Percentiles rank a stretch among this genome's conserved stretches.
Evolutionary conservation across 2,113 vertebrate genomes (phyloP).

Genomic region (Naja naja): DNA sequence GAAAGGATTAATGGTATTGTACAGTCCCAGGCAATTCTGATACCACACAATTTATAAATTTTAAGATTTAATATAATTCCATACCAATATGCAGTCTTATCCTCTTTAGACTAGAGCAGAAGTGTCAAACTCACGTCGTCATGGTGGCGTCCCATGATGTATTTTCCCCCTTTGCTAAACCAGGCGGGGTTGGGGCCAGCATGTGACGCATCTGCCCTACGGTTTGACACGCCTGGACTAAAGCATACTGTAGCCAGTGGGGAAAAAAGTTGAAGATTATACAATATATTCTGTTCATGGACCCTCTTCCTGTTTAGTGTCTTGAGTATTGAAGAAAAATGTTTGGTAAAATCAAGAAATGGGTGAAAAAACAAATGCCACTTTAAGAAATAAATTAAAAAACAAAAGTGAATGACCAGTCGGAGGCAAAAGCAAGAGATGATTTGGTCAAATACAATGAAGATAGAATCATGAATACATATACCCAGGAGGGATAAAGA

Average conservation of each 20-base stretch:
- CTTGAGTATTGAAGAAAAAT: background rate
- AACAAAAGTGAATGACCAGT: background rate
- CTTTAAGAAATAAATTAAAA: background rate
- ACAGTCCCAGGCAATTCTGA: background rate
- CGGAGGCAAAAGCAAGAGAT: background rate
- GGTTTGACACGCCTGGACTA: background rate
- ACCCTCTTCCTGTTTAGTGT: background rate
- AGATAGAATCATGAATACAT: background rate
- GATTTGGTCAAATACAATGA: background rate
- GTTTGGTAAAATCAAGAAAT: background rate
- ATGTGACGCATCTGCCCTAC: no score
- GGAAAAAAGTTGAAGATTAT: background rate
- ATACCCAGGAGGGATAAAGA: background rate
- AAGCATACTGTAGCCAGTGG: background rate
- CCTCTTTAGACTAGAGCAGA: background rate
- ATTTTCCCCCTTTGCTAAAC: no score
- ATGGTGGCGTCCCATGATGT: no score
- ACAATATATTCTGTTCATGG: background rate
- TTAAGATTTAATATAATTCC: background rate
- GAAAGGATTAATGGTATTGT: background rate
- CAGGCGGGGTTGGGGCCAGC: no score
- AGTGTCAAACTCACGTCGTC: no score
- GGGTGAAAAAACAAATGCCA: background rate
- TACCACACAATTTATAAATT: background rate
- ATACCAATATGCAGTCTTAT: background rate